Evolutionary conservation across 2,113 vertebrate genomes (phyloP), one percentile per base, ranked within the genome.

Genomic region (Stercorarius parasiticus): DNA sequence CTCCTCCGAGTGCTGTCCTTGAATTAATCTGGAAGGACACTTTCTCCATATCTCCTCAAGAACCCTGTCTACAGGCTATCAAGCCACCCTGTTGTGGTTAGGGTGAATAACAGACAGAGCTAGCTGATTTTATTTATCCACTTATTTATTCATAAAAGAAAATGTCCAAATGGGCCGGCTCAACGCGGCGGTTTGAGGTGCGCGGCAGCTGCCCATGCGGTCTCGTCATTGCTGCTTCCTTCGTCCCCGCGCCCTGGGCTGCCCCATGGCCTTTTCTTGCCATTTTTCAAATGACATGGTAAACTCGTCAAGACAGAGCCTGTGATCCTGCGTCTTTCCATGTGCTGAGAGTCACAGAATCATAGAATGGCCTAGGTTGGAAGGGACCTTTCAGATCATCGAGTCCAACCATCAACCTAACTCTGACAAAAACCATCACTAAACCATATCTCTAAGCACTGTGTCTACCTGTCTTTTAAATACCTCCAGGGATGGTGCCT

Each of bases 1-100:
- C 36, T 97, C 84, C 78, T 74, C 45, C 43, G 85, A 96, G 93
- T 56, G 55, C 80, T 67, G 94, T 96, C 92, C 96, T 96, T 97
- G 94, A 96, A 93, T 92, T 90, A 91, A 87, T 95, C 87, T 88
- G 49, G 50, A 95, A 96, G 86, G 93, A 76, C 87, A 43, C 88
- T 87, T 96, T 65, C 49, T 85, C 90, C 64, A 49, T 93, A 91
- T 85, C 82, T 93, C 93, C 70, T 88, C 74, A 67, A 82, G 90
- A 86, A 15, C 70, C 83, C 84, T 4, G 0, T 85, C 89, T 77
- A 42, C 32, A n/a, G 91, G 89, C 84, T 90, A 90, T 96, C 95
- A 96, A 90, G 95, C 91, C 94, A 83, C 38, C 55, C 62, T 58
- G 0, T 56, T 82, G 78, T 83, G 69, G 70, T 82, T 74, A 20